phyloP scores from a whole-genome alignment of 2,113 vertebrate genomes.

The Apodemus sylvaticus region DNA sequence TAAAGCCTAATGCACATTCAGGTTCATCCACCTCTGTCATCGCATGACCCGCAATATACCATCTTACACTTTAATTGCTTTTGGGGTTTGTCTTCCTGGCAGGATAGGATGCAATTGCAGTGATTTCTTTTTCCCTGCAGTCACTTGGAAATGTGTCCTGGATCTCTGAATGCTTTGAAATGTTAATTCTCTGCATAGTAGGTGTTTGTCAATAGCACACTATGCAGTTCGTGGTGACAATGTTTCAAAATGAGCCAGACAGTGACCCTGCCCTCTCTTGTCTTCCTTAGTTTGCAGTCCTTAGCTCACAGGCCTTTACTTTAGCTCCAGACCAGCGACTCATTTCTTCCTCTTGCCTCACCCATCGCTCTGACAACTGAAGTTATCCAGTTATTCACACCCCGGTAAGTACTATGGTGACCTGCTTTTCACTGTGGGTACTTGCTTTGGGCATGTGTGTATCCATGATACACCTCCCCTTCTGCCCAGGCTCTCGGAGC shows the following conservation, averaged over 20 bases:
- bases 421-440: conserved; percentile 49
- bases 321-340: conserved; percentile 51
- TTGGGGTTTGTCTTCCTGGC: conserved; percentile 20
- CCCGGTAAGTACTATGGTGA: conserved; percentile 6
- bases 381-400: conserved; percentile 9
- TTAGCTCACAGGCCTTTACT: conserved; percentile 23
- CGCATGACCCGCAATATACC: too few species aligned
- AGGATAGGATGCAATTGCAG: neutral
- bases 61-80: neutral
- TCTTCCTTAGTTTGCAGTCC: conserved; percentile 46
- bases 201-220: neutral
- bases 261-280: neutral
- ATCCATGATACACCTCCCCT: neutral
- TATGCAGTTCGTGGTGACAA: neutral
- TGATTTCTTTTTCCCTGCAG: neutral
- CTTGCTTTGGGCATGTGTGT: neutral
- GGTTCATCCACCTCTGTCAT: too few species aligned
- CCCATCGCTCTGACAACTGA: conserved; percentile 55
- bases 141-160: neutral
- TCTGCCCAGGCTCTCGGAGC: neutral
- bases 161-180: neutral
- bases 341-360: conserved; percentile 54
- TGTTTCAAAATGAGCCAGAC: neutral
- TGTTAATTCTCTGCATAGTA: neutral
- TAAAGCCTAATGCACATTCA: too few species aligned